Base-by-base conservation (phyloP, 2,113 vertebrate genomes). In the Pica pica region DNA sequence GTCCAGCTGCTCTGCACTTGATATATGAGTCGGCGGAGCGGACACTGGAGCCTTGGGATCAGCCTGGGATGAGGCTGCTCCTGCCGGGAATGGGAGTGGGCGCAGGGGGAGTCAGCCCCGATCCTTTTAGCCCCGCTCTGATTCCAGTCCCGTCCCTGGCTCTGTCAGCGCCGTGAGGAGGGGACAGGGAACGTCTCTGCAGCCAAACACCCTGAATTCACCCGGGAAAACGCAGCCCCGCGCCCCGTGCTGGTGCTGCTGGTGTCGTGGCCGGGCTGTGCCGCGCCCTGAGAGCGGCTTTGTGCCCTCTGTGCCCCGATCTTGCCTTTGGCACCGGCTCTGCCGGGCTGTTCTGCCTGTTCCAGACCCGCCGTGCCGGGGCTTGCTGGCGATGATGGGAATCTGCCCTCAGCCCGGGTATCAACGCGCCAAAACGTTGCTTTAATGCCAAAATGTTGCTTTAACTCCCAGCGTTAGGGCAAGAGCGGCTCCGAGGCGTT, bases 1-100 rank as follows among this genome's bases (percentile, higher is more conserved):
- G 96, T 95, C 97, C 98, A 97, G 97, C 97, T 97, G 98, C 97
- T 97, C 97, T 83, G 95, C 92, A 82, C 97, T 97, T 98, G 98
- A 98, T 98, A 92, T 95, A 97, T 76, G 96, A 97, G 96, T 49
- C 92, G 96, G 17, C 39, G 39, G 39, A 41, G 39, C 39, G 49
- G 94, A 13, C 6, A 12, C 44, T 8, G 49, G 81, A 91, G 84
- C 82, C 87, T 52, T 13, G 1, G 7, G 75, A 90, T 83, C 10
- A 3, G 42, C 5, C 11, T 9, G 57, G 46, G 31, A 68, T 28
- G 92, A 22, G 87, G 52, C 18, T 7, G 17, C 26, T 89, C 55
- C 84, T 83, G 27, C 30, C 6, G 70, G 53, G 82, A 56, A 8
- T 55, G 59, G 81, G 59, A 59, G 44, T 28, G 82, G 83, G 91